Conservation (phyloP, 2,797 vertebrate species). For the Poecilia picta region DNA sequence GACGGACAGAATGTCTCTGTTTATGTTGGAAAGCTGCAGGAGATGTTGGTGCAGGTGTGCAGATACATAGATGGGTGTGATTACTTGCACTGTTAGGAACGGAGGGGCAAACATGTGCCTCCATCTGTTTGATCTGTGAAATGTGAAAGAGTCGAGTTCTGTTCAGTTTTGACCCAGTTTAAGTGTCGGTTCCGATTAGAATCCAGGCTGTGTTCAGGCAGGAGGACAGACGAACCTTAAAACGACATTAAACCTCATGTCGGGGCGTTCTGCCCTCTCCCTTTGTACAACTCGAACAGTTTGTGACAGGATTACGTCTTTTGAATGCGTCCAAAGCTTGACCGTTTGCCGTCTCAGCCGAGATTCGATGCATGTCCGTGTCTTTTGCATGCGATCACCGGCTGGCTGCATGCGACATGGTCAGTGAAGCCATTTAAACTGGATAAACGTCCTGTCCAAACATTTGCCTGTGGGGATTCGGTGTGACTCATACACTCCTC, state of each 20-base stretch:
- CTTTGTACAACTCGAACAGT: not conserved
- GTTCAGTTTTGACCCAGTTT: not conserved
- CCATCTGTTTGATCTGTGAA: not conserved
- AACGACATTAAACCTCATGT: not conserved
- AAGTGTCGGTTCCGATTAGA: not conserved
- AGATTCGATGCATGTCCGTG: not conserved
- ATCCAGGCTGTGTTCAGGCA: not conserved
- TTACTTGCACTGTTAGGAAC: constrained; percentile 6
- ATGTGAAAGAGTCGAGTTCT: not conserved
- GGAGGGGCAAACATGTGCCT: not conserved
- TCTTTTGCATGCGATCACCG: not conserved
- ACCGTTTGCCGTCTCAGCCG: not conserved
- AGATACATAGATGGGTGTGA: constrained; percentile 23
- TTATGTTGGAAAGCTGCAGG: constrained; percentile 27
- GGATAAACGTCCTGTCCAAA: constrained; percentile 52
- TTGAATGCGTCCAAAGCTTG: not conserved
- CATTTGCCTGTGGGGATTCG: constrained; percentile 48
- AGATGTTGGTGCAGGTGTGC: constrained; percentile 38
- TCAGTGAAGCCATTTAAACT: constrained; percentile 9
- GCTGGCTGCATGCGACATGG: not conserved
- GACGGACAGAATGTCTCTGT: constrained; percentile 25
- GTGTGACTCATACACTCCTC: constrained; percentile 30
- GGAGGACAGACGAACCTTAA: not conserved
- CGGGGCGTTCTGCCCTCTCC: not conserved
- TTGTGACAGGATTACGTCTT: not conserved